Evolutionary conservation across 2,888 invertebrate species (phyloP).

Genomic region (Ennomos fuscantarius): DNA sequence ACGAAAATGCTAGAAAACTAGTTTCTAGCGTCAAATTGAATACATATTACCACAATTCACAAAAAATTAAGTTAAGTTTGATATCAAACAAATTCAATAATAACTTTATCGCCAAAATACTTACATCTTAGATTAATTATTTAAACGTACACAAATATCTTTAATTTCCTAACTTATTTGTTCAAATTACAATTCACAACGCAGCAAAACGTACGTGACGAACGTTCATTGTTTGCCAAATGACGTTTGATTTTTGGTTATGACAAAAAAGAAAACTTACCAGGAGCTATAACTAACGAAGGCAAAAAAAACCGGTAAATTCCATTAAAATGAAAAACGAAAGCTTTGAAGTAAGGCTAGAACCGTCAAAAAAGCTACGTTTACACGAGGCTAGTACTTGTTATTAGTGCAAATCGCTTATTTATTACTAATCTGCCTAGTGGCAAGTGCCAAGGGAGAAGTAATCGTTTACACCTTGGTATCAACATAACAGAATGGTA

Average conservation of each 20-base stretch:
- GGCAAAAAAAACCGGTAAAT: constrained; percentile 37
- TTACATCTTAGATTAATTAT: constrained; percentile 44
- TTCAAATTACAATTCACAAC: constrained; percentile 44
- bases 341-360: too few species aligned
- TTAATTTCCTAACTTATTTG: constrained; percentile 44
- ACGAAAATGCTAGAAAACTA: constrained; percentile 62
- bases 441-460: too few species aligned
- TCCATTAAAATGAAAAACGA: neutral
- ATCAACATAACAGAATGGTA: too few species aligned
- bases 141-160: constrained; percentile 39
- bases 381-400: too few species aligned
- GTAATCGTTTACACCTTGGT: too few species aligned
- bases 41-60: constrained; percentile 34
- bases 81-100: neutral
- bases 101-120: constrained; percentile 29
- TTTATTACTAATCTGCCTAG: too few species aligned
- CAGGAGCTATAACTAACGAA: constrained; percentile 26
- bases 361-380: too few species aligned
- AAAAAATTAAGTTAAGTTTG: too few species aligned
- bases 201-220: constrained; percentile 51
- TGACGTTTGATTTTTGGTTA: constrained; percentile 29
- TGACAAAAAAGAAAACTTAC: neutral
- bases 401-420: too few species aligned
- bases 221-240: constrained; percentile 70
- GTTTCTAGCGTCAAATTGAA: constrained; percentile 57